A percentile compares a stretch with the other conserved stretches of the same genome.
Evolutionary conservation across 2,888 invertebrate genomes (phyloP).

Genomic region (Scaeva pyrastri): DNA sequence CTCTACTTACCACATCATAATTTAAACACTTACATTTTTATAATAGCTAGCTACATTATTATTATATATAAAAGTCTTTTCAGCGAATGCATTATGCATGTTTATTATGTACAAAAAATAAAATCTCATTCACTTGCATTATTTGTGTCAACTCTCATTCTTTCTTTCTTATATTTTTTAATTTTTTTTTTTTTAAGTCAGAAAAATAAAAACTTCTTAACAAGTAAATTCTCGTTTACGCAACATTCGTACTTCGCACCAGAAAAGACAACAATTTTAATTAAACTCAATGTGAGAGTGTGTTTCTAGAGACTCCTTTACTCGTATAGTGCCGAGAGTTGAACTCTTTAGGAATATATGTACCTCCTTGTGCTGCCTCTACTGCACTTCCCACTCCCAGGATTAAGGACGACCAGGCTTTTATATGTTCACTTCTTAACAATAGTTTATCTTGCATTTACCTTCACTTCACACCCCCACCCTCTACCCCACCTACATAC

Average conservation of each 20-base stretch:
- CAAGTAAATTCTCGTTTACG: constrained; percentile 20
- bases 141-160: constrained; percentile 27
- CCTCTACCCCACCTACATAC: too few relatives aligned
- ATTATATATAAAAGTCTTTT: neutral
- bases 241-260: constrained; percentile 18
- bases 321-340: neutral
- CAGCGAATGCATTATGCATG: too few relatives aligned
- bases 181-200: neutral
- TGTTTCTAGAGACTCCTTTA: neutral
- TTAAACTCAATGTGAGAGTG: constrained; percentile 40
- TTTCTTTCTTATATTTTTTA: neutral
- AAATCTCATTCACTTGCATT: constrained; percentile 11
- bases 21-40: neutral
- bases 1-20: neutral
- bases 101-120: neutral
- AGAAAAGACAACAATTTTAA: constrained; percentile 47
- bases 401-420: constrained; percentile 32
- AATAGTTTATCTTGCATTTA: constrained; percentile 31
- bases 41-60: neutral
- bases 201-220: constrained; percentile 6
- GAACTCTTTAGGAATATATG: neutral
- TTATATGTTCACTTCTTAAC: constrained; percentile 25
- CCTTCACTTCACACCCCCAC: too few relatives aligned
- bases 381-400: constrained; percentile 10
- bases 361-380: too few relatives aligned